Base-by-base conservation (phyloP, 2,113 vertebrate genomes). In the Laticauda colubrina region DNA sequence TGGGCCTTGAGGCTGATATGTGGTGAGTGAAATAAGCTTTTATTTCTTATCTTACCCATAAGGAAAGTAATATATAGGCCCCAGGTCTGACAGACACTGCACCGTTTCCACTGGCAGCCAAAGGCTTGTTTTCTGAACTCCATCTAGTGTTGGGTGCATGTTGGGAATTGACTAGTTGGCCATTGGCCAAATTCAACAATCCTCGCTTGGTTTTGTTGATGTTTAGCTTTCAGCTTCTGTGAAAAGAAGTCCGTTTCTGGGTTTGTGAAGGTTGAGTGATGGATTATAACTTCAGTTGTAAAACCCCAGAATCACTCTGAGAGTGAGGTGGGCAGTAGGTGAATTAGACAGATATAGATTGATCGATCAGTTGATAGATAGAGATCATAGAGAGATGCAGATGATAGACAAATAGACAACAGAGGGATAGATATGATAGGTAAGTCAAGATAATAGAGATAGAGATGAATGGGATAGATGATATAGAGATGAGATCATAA, bases 1-100 rank as follows among this genome's bases (percentile, higher is more conserved):
- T 99, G 87, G 99, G 99, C 18, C 96, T 99, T 96, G 99, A 99
- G 96, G 99, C 99, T 0, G 99, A 99, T 96, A 99, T 99, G 99
- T 99, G 99, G 99, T 99, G 96, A 98, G 99, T 96, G 85, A 15
- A 39, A 43, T 51, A 23, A 85, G 15, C 8, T 89, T 39, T 21
- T 18, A 21, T 57, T 56, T 89, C 54, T 3, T 56, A 26, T 6
- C 26, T 2, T 2, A 26, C 26, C 26, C 24, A 3, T 26, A 87
- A 51, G 14, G 85, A 6, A 89, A 87, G 14, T 5, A 24, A 53
- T 53, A n/a, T 14, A 1, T 64, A 64, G 61, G 61, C 11, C 26
- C 11, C 26, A 64, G 11, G 61, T 87, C 12, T 26, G 85, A 51
- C 12, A 24, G 15, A 15, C 69, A 81, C n/a, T 20, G 69, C 14